Conservation (phyloP, 1,140 invertebrate genomes). For the Trichomalopsis sarcophagae region DNA sequence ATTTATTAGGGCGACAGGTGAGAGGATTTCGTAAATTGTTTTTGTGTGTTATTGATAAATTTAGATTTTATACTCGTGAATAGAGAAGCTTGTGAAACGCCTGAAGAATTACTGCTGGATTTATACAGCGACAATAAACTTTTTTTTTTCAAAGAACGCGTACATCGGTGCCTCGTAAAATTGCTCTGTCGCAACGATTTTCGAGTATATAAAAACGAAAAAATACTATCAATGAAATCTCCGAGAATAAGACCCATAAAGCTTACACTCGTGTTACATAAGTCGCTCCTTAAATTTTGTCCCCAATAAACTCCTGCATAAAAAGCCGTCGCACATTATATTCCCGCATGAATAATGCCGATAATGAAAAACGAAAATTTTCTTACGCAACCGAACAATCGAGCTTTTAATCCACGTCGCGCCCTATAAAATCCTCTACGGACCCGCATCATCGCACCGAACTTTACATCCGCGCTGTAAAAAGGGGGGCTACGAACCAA, state of each 20-base stretch:
- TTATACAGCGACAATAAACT: background rate
- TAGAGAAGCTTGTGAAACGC: too few relatives aligned
- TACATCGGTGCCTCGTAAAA: background rate
- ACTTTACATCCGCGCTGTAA: background rate
- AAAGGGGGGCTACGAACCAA: background rate
- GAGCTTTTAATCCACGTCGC: background rate
- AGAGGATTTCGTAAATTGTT: too few relatives aligned
- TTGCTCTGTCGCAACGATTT: background rate
- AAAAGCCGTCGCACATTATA: too few relatives aligned
- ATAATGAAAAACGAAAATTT: background rate
- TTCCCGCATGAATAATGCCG: background rate
- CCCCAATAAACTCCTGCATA: too few relatives aligned
- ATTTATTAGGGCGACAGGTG: background rate
- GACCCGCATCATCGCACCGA: background rate
- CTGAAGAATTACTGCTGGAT: too few relatives aligned
- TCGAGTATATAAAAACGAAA: background rate
- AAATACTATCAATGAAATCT: constrained; percentile 2
- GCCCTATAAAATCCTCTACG: background rate
- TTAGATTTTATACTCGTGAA: too few relatives aligned
- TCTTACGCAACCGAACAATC: background rate
- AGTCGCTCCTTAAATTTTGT: background rate
- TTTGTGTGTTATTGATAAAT: too few relatives aligned
- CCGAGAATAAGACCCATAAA: background rate
- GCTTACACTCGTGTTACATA: background rate
- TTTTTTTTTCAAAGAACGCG: background rate